Evolutionary conservation across 2,797 vertebrate genomes (phyloP).

Genomic region (Catostomus latipinnis): DNA sequence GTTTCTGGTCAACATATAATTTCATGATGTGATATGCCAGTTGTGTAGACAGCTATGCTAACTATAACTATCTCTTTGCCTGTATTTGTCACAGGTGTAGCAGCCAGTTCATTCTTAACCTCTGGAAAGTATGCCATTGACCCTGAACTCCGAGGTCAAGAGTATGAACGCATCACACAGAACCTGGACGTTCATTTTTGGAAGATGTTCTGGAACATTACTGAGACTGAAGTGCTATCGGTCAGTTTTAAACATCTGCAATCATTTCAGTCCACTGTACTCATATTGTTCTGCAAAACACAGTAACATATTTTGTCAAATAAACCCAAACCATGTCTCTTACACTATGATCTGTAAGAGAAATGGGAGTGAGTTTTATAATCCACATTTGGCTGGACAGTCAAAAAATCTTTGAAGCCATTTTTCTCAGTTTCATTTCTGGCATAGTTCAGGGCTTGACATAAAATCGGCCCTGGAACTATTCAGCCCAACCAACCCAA

Average conservation of each 20-base stretch:
- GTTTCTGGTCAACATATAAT: background rate
- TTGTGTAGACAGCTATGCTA: background rate
- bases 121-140: slow-evolving; percentile 91
- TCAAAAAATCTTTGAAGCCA: too few species aligned
- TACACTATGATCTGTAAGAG: too few species aligned
- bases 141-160: slow-evolving; percentile 88
- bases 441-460: too few species aligned
- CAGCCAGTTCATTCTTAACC: slow-evolving; percentile 90
- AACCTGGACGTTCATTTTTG: slow-evolving; percentile 93
- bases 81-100: slow-evolving; percentile 77
- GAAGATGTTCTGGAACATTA: slow-evolving; percentile 94
- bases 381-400: too few species aligned
- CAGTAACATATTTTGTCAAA: too few species aligned
- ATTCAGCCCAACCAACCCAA: too few species aligned
- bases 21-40: background rate
- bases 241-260: slow-evolving; percentile 72
- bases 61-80: background rate
- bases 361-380: too few species aligned
- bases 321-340: too few species aligned
- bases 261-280: too few species aligned
- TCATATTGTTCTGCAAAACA: too few species aligned
- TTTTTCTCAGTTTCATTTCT: too few species aligned
- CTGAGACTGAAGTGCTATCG: slow-evolving; percentile 87
- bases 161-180: slow-evolving; percentile 91
- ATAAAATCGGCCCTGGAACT: too few species aligned